phyloP scores from a whole-genome alignment of 1,140 invertebrate species.

The Diorhabda carinulata region DNA sequence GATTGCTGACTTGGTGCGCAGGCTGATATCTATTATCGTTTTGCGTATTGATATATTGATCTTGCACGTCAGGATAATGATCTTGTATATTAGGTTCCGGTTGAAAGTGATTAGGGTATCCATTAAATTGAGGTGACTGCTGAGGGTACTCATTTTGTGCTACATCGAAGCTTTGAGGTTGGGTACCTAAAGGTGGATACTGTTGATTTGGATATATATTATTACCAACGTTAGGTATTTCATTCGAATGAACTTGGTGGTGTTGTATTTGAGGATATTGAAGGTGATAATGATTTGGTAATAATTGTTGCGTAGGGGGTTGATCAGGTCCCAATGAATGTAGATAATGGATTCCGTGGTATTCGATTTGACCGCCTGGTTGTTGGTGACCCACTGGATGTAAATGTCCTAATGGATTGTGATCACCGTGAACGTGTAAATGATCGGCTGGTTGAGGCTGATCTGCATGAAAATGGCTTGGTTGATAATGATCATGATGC shows the following conservation, averaged over 20 bases:
- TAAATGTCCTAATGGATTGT: no score
- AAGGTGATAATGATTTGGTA: slow-evolving; percentile 19
- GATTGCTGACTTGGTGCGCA: slow-evolving; percentile 13
- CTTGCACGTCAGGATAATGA: not conserved
- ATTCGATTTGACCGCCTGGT: slow-evolving; percentile 20
- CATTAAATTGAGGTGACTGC: not conserved
- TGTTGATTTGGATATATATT: not conserved
- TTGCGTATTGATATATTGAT: not conserved
- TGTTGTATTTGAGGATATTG: slow-evolving; percentile 29
- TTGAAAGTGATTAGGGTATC: not conserved
- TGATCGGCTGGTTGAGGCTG: not conserved
- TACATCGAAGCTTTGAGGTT: not conserved
- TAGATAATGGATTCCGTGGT: slow-evolving; percentile 26
- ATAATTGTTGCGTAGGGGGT: slow-evolving; percentile 10
- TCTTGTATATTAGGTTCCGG: not conserved
- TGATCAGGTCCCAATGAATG: not conserved
- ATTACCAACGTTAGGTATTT: not conserved
- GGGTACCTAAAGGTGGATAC: slow-evolving; percentile 6
- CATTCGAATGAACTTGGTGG: slow-evolving; percentile 20
- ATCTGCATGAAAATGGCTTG: not conserved
- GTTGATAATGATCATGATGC: not conserved
- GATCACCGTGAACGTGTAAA: not conserved
- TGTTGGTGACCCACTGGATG: not conserved
- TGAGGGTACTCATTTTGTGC: not conserved
- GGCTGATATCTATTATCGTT: slow-evolving; percentile 6